Base-by-base conservation (phyloP, 2,888 invertebrate genomes). In the Nemotelus nigrinus region DNA sequence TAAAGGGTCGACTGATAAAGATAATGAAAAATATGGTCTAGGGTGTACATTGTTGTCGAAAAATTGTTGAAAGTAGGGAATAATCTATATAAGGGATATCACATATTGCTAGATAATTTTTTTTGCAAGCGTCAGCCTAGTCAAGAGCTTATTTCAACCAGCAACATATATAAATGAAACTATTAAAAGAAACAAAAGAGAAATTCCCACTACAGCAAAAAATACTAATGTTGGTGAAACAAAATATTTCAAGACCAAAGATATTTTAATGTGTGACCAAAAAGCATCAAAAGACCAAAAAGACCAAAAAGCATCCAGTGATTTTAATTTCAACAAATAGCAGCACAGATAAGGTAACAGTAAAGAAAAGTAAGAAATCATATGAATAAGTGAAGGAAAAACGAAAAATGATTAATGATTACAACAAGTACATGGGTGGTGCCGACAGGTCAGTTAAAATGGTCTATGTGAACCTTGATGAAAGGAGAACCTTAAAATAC, bases 401-500 rank as follows among this genome's bases (percentile, higher is more conserved):
- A n/a, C 64, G 41, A 64, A 44, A 41, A 8, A 64, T 64, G 43
- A 75, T 63, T 7, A 64, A 64, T 58, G 45, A 57, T 47, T 83
- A 82, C 71, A 82, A 83, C 68, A 77, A 81, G 77, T 82, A 77
- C 65, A 81, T 83, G 81, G 81, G 81, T 25, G 81, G 81, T 58
- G 77, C 81, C 45, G 82, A 82, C 78, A 80, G 80, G 43, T 81
- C 81, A 63, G 82, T 82, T 63, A 81, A 80, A 78, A 83, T 83
- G 82, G 55, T 82, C 41, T 83, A 81, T 75, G 65, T 79, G 4
- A 82, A 82, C 55, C 77, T 82, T 48, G 82, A 82, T 80, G 81
- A 83, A 81, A 65, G 82, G 79, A 81, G 79, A 77, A 78, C 80
- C n/a, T 43, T 81, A n/a, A 81, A 82, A 80, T 82, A 78, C 79